Evolutionary conservation across 2,113 vertebrate genomes (phyloP), one percentile per base, ranked within the genome.

Genomic region (Origma solitaria): DNA sequence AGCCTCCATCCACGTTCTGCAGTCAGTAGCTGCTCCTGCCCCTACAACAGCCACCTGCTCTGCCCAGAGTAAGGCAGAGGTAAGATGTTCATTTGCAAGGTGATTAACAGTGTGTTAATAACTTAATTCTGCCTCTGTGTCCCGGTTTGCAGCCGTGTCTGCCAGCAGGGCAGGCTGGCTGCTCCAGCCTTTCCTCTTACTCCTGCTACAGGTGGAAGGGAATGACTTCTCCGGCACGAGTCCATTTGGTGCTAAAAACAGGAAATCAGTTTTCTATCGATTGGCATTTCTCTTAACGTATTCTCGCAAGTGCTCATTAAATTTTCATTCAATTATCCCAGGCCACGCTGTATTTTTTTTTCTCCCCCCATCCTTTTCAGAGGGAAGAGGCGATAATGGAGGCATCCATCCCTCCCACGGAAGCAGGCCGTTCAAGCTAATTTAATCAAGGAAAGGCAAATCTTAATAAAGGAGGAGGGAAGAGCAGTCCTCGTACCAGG

Each of bases 261-360:
- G 94, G 92, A 95, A 96, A 96, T 97, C 94, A 82, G 66, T 72
- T 95, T 96, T 85, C 71, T 56, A 96, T 96, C 60, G 95, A 96
- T 91, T 37, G 81, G 50, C 40, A 15, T 90, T 94, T 92, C 94
- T 94, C 86, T 92, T 81, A 88, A 86, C 47, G 56, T 65, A 21
- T 96, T 97, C 96, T 96, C 84, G 50, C 94, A 96, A 97, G 92
- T 81, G 89, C 96, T 96, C 94, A 96, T 96, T 97, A 96, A 97
- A 95, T 90, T 95, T 97, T 97, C 95, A 96, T 96, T 94, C 86
- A 76, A 96, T 96, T 95, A 96, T 89, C 66, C 86, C 2, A 0
- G 44, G 81, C 89, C 30, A 5, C 1, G 4, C 10, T 69, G 83
- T 76, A 24, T 57, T 77, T 40, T 44, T 19, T 19, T 19, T 5